Evolutionary conservation across 2,797 vertebrate species (phyloP), one percentile per base, ranked within the genome.

Genomic region (Pipistrellus pipistrellus): DNA sequence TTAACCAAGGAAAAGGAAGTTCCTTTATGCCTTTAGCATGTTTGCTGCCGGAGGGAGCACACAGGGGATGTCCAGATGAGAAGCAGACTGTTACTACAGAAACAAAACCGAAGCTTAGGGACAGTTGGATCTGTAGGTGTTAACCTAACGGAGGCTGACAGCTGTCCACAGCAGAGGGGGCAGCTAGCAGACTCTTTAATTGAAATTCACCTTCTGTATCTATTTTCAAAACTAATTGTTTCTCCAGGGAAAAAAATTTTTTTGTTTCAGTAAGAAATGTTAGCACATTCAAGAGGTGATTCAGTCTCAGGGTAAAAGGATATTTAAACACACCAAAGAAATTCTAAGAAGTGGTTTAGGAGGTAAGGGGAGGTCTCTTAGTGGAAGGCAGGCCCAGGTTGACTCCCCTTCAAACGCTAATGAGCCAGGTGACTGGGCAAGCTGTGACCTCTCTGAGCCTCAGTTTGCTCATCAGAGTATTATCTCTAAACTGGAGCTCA

Each of bases 261-360:
- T 83, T n/a, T 32, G 53, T 64, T 96, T 90, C 48, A 44, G 35
- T 78, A 84, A 91, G 84, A 88, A 73, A 53, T 83, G 18, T 66
- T 73, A 93, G n/a, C 41, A 87, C 17, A 44, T 80, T 68, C 72
- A 68, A 91, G 66, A 73, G 44, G 48, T 80, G n/a, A 38, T 55
- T 80, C 46, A 14, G 73, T 85, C 78, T 59, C 85, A 85, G 46
- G 25, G 66, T 62, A 23, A 76, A 84, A 96, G 27, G 23, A 13
- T 90, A 80, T 84, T 94, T 83, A 92, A 95, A 85, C 38, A 91
- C 21, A n/a, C 27, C 46, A 48, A 84, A 83, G n/a, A 84, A 35
- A 64, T 48, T 27, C 23, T 41, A 23, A 18, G 51, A 51, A 80
- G 20, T 32, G 48, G 17, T 83, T 91, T 77, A 82, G 53, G 32